These are phyloP conservation scores for Polyodon spathula DNA, from an alignment of 2,113 vertebrate genomes.

Conservation along the genomic window DNA sequence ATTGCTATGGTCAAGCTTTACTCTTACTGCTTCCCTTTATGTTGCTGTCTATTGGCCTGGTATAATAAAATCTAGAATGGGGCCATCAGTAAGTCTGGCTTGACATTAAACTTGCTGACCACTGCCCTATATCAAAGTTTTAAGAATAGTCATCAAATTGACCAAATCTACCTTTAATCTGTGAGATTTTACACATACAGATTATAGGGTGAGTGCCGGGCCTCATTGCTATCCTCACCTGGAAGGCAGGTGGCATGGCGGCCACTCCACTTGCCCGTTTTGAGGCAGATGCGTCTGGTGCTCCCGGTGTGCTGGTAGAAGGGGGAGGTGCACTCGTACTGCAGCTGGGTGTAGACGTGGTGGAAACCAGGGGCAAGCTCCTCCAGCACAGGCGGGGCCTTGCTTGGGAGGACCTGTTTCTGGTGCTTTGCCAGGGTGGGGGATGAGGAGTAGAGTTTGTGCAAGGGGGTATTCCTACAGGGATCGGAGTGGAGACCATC, in stretches of 20 bases:
- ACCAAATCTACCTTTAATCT: neutral
- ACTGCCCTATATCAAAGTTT: too few species aligned
- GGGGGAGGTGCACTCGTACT: slow-evolving; percentile 81
- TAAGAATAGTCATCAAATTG: too few species aligned
- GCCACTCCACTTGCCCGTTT: slow-evolving; percentile 95
- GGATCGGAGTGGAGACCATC: neutral
- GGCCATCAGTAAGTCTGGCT: too few species aligned
- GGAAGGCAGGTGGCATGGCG: slow-evolving; percentile 85
- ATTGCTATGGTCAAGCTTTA: too few species aligned
- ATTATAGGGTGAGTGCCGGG: neutral
- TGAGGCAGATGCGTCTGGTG: slow-evolving; percentile 82
- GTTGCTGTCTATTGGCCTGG: too few species aligned
- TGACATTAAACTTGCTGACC: too few species aligned
- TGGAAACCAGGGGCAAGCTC: slow-evolving; percentile 76
- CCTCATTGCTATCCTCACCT: slow-evolving; percentile 64
- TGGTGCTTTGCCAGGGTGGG: slow-evolving; percentile 57
- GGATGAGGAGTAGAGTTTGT: slow-evolving; percentile 71
- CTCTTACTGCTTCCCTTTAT: too few species aligned
- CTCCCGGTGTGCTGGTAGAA: slow-evolving; percentile 88
- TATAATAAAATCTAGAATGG: too few species aligned
- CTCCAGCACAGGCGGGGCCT: slow-evolving; percentile 55
- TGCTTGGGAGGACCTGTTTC: slow-evolving; percentile 56
- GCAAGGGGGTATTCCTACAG: slow-evolving; percentile 78
- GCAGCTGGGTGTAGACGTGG: slow-evolving; percentile 82
- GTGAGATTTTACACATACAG: slow-evolving; percentile 2